phyloP scores from a whole-genome alignment of 2,113 vertebrate species.

The Gymnobelideus leadbeateri region DNA sequence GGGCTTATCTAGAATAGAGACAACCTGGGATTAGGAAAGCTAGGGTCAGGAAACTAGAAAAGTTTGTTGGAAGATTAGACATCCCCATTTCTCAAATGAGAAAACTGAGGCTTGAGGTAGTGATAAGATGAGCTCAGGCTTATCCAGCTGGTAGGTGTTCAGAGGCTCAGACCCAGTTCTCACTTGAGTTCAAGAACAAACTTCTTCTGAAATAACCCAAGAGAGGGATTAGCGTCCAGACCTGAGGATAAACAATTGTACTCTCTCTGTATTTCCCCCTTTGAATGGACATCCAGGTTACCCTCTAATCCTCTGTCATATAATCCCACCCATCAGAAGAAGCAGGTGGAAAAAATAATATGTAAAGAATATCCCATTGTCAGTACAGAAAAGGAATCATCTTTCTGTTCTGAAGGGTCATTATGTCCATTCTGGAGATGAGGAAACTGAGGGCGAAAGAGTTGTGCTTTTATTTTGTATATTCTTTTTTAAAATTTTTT shows the following conservation, averaged over 20 bases:
- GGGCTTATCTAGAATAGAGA: neutral
- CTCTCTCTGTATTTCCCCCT: neutral
- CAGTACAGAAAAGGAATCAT: neutral
- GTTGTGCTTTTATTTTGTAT: neutral
- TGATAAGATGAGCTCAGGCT: neutral
- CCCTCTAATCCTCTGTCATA: neutral
- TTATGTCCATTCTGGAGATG: neutral
- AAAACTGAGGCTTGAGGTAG: conserved; percentile 5
- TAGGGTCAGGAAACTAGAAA: neutral
- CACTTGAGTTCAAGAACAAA: neutral
- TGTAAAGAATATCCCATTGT: neutral
- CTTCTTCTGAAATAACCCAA: neutral
- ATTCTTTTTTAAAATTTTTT: too few species aligned
- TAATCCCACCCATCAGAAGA: neutral
- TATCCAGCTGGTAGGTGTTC: neutral
- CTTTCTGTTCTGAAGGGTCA: neutral
- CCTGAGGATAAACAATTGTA: neutral
- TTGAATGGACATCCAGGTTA: neutral
- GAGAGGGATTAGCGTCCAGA: neutral
- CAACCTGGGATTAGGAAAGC: neutral
- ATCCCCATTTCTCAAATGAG: neutral
- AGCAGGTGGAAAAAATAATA: neutral
- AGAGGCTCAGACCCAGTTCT: neutral
- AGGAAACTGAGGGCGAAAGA: neutral
- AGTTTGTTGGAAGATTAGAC: neutral